Evolutionary conservation across 2,888 invertebrate species (phyloP).

Genomic region (Cephus runcator): DNA sequence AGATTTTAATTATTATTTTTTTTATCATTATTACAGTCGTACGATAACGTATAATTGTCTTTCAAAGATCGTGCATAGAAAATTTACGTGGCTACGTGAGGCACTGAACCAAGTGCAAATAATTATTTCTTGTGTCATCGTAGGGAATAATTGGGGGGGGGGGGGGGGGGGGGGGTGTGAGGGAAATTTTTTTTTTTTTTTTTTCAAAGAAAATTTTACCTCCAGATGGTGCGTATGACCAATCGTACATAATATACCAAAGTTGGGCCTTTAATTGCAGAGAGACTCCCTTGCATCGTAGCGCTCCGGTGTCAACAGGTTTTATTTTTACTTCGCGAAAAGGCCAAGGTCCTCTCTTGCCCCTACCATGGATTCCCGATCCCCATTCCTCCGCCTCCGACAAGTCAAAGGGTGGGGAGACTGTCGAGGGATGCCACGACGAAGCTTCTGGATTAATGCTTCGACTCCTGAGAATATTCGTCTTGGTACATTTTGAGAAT

Average conservation of each 20-base stretch:
- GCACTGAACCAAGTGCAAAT: not conserved
- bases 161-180: not conserved
- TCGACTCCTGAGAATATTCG: not conserved
- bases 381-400: slow-evolving; percentile 15
- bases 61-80: not conserved
- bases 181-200: not conserved
- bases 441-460: slow-evolving; percentile 35
- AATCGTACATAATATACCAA: not conserved
- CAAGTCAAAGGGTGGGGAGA: slow-evolving; percentile 26
- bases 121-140: not conserved
- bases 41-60: not conserved
- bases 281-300: slow-evolving; percentile 44
- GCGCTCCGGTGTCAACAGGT: slow-evolving; percentile 59
- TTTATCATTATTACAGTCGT: not conserved
- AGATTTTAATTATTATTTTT: not conserved
- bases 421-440: slow-evolving; percentile 34
- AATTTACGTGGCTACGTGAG: not conserved
- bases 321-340: slow-evolving; percentile 60
- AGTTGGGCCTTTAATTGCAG: slow-evolving; percentile 26
- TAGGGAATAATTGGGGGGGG: not conserved
- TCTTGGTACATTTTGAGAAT: not conserved
- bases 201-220: not conserved
- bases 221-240: not conserved
- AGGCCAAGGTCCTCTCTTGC: slow-evolving; percentile 56
- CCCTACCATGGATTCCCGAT: slow-evolving; percentile 38